Percentiles rank a stretch among this genome's conserved stretches.
These are phyloP conservation scores for Cyrtorhinus lividipennis DNA, from an alignment of 1,140 invertebrate species.

Conservation along the genomic window DNA sequence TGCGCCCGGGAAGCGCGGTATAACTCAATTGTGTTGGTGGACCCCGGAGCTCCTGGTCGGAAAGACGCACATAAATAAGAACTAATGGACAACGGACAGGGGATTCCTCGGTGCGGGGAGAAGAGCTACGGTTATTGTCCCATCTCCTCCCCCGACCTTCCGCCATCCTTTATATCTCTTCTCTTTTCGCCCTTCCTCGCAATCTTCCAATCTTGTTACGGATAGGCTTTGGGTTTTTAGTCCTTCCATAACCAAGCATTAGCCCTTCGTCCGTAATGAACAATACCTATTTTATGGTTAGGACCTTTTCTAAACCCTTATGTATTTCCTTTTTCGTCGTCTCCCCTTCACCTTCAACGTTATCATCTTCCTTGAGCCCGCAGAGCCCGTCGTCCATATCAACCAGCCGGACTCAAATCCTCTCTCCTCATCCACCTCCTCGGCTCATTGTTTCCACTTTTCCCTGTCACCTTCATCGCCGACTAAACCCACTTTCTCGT, in stretches of 20 bases:
- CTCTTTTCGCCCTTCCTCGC: background rate
- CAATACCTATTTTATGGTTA: slow-evolving; percentile 4
- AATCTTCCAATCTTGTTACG: slow-evolving; percentile 11
- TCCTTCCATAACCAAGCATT: slow-evolving; percentile 9
- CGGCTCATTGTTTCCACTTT: too few species aligned
- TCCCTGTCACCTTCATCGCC: too few species aligned
- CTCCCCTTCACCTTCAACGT: too few species aligned
- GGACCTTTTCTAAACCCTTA: background rate
- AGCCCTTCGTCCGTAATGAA: slow-evolving; percentile 6
- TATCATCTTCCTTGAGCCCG: too few species aligned
- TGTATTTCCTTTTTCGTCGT: too few species aligned
- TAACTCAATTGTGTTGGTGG: slow-evolving; percentile 15
- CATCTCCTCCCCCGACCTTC: background rate
- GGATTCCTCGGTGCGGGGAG: slow-evolving; percentile 6
- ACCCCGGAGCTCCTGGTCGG: slow-evolving; percentile 4
- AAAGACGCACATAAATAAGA: slow-evolving; percentile 15
- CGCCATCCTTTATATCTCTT: slow-evolving; percentile 8
- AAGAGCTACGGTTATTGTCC: slow-evolving; percentile 15
- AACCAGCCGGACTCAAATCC: too few species aligned
- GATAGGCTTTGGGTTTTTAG: slow-evolving; percentile 6
- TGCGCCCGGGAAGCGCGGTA: slow-evolving; percentile 6
- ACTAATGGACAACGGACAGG: slow-evolving; percentile 14
- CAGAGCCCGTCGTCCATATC: too few species aligned
- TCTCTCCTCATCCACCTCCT: too few species aligned
- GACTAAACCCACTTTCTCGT: too few species aligned